These are phyloP conservation scores for Spatula clypeata DNA, from an alignment of 2,797 vertebrate genomes.

Conservation along the genomic window DNA sequence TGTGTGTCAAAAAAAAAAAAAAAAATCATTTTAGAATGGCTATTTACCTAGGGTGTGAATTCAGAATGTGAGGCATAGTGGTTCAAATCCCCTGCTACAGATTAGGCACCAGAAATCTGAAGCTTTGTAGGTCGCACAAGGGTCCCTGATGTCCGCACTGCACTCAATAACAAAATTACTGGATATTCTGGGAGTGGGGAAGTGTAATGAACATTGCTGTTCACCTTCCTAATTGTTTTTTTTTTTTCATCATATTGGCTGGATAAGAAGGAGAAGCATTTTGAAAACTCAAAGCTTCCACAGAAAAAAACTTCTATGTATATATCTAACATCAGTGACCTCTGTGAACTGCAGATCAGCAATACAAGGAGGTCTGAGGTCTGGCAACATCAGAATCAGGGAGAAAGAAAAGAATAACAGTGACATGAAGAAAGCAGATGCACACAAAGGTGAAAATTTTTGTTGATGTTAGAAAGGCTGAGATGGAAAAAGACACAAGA, in stretches of 20 bases:
- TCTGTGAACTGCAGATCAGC: not conserved
- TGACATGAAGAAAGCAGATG: not conserved
- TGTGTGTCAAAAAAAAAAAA: too few relatives aligned
- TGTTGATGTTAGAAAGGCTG: not conserved
- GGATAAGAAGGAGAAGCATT: not conserved
- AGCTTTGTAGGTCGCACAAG: not conserved
- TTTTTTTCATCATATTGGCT: not conserved
- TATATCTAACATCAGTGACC: not conserved
- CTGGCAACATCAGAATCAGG: not conserved
- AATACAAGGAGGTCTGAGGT: not conserved
- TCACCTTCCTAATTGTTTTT: not conserved
- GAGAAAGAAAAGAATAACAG: not conserved
- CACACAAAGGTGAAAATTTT: not conserved
- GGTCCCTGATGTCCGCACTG: not conserved
- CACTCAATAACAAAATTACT: not conserved
- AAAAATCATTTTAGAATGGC: not conserved
- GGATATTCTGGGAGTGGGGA: conserved; percentile 12
- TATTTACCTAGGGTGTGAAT: not conserved
- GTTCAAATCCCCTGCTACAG: not conserved
- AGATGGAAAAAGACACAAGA: not conserved
- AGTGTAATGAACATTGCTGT: not conserved
- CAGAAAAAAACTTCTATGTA: not conserved
- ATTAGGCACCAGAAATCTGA: not conserved
- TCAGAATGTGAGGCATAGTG: not conserved
- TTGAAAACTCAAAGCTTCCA: conserved; percentile 20